Evolutionary conservation across 1,140 invertebrate species (phyloP).

Genomic region (Meloidogyne chitwoodi): DNA sequence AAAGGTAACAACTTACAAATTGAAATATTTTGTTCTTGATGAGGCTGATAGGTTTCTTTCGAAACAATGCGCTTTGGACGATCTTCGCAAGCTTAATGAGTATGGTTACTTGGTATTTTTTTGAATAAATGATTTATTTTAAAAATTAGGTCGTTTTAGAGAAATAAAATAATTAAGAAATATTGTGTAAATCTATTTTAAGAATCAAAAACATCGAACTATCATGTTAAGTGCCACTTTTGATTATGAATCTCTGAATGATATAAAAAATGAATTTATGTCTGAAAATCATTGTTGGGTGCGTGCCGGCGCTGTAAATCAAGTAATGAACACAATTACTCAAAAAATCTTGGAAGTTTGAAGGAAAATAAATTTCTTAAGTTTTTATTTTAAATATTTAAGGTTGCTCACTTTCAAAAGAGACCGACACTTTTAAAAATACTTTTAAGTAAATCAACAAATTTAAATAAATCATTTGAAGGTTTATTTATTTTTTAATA

Average conservation of each 20-base stretch:
- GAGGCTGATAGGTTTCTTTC: constrained; percentile 31
- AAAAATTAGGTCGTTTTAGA: neutral
- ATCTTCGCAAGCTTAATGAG: neutral
- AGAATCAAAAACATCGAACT: constrained; percentile 26
- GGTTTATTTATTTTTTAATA: neutral
- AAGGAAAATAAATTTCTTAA: neutral
- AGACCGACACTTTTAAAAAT: neutral
- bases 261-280: constrained; percentile 26
- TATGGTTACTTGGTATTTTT: neutral
- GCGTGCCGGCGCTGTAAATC: constrained; percentile 20
- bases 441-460: constrained; percentile 1
- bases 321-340: constrained; percentile 19
- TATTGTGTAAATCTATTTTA: neutral
- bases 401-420: constrained; percentile 9
- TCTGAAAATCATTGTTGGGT: constrained; percentile 24
- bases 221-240: constrained; percentile 36
- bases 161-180: too few relatives aligned
- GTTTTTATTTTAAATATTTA: neutral
- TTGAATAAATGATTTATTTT: neutral
- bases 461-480: neutral
- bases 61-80: neutral
- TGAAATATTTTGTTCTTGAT: constrained; percentile 30
- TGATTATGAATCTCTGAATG: constrained; percentile 5
- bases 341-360: constrained; percentile 23
- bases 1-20: constrained; percentile 23